A percentile compares a stretch with the other conserved stretches of the same genome.
Evolutionary conservation across 2,797 vertebrate species (phyloP).

Genomic region (Platyrinchus mystaceus): DNA sequence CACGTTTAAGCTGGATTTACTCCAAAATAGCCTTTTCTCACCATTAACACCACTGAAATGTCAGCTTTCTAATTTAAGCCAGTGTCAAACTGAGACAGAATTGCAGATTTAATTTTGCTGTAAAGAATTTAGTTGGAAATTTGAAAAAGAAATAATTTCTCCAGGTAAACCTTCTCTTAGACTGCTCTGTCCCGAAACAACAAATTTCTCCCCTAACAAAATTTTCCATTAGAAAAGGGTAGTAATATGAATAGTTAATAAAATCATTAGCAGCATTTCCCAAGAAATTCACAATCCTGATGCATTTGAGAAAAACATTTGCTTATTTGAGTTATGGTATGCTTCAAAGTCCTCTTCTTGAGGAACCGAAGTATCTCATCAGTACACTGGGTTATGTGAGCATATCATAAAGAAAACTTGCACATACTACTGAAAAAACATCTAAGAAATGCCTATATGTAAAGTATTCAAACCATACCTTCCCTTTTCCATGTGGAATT

Average conservation of each 20-base stretch:
- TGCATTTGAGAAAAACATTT: neutral
- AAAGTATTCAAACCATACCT: conserved; percentile 74
- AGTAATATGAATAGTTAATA: neutral
- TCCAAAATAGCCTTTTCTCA: neutral
- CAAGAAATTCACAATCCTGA: neutral
- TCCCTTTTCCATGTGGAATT: conserved; percentile 88
- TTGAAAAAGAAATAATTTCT: neutral
- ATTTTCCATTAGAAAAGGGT: neutral
- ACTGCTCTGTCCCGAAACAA: neutral
- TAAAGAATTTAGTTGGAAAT: neutral
- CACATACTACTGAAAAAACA: neutral
- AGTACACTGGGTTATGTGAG: neutral
- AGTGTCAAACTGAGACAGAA: neutral
- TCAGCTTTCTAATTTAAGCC: neutral
- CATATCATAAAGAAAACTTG: neutral
- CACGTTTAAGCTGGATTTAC: neutral
- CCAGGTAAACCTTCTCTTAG: neutral
- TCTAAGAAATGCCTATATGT: neutral
- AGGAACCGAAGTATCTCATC: neutral
- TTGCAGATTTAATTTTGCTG: neutral
- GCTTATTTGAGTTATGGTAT: neutral
- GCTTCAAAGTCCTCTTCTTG: neutral
- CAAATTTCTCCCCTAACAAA: neutral
- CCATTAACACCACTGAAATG: neutral
- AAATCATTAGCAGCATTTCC: neutral